These are phyloP conservation scores for Deroptyus accipitrinus DNA, from an alignment of 2,113 vertebrate species.

Conservation along the genomic window DNA sequence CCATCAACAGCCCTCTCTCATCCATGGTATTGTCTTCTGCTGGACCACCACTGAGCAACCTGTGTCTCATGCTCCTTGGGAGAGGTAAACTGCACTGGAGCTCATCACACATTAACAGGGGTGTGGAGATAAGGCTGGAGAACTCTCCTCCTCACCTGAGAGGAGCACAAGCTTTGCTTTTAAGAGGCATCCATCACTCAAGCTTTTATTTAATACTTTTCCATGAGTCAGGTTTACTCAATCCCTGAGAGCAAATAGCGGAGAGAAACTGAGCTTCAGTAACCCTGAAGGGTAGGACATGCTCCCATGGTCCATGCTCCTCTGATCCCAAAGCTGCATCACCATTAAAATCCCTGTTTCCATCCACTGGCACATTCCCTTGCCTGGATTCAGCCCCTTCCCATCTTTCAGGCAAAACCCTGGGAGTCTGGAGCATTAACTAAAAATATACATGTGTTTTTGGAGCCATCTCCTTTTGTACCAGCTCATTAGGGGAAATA, in stretches of 20 bases:
- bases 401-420: background rate
- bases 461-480: constrained; percentile 30
- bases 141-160: background rate
- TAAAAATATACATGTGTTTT: background rate
- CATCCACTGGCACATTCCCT: background rate
- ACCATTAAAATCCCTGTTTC: background rate
- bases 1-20: background rate
- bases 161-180: background rate
- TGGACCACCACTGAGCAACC: rapidly evolving
- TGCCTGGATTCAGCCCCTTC: background rate
- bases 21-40: background rate
- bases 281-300: rapidly evolving
- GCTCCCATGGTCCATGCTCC: rapidly evolving
- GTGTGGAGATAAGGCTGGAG: rapidly evolving
- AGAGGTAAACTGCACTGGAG: rapidly evolving
- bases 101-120: background rate
- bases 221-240: background rate
- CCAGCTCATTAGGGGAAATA: constrained; percentile 41
- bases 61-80: background rate
- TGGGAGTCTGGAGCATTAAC: background rate
- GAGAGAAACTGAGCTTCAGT: background rate
- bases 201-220: background rate
- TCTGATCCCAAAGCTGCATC: background rate
- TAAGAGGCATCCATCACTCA: background rate
- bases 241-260: background rate